Evolutionary conservation across 2,113 vertebrate species (phyloP), one percentile per base, ranked within the genome.

Genomic region (Alligator sinensis): DNA sequence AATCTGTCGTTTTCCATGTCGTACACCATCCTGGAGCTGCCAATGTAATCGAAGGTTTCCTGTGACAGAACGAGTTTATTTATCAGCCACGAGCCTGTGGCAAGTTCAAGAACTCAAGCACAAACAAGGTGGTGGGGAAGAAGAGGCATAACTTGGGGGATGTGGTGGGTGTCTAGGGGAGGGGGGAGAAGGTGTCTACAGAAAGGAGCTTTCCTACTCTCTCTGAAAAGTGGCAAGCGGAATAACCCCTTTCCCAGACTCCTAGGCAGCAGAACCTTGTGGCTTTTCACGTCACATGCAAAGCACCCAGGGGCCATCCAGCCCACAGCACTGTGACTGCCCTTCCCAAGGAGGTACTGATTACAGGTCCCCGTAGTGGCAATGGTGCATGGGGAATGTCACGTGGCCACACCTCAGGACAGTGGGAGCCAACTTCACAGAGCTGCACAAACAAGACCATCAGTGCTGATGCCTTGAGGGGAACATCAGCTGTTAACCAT

Each of bases 21-120:
- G 0, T 97, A 98, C 5, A 98, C 99, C 99, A 99, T 99, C 27
- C 98, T 98, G 0, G 99, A 99, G 86, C 99, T 99, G 96, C 99
- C 99, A 5, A 99, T 99, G 98, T 99, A 99, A 96, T 99, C 99
- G 34, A 99, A 99, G 4, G 98, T 98, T 93, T 99, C 99, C 99
- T 99, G 97, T 25, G 72, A 28, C 0, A 24, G 55, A 11, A 7
- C 34, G 1, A 27, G 82, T 14, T 19, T 60, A 58, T 6, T 16
- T 4, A 25, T 14, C 38, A 38, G 76, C 17, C 28, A 3, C 1
- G 60, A 58, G 47, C 25, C 5, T 54, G 75, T 68, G 62, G 25
- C 15, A 68, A 80, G 88, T 1, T 2, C 76, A 62, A 18, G 74
- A 70, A 6, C 8, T 28, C 0, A 1, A 28, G 34, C 34, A 75